Base-by-base conservation (phyloP, 92 coral and sea anemone species). In the Metridium senile region DNA sequence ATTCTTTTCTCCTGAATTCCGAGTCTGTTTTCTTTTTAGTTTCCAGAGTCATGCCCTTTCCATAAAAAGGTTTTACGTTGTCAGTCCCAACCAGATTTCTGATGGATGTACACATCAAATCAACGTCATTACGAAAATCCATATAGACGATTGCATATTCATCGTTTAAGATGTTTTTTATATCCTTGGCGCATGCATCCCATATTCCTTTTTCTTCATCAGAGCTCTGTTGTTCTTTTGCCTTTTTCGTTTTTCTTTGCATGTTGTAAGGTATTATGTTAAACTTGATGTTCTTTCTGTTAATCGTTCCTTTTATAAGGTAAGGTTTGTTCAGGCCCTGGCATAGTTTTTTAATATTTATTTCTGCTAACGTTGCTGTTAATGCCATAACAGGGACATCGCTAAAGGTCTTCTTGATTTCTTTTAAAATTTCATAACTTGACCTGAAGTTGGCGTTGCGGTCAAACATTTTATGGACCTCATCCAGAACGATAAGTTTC, bases 391-490 rank as follows among this genome's bases (percentile, higher is more conserved):
- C 52, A 30, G 86, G 86, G 0, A 75, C 35, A 21, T 62, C 34
- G 21, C 62, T 9, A 22, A 86, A 86, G 22, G 54, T 26, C 0
- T 75, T 51, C 32, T 86, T 75, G 18, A 81, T n/a, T 16, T 53
- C 61, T 30, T 64, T 56, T 31, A 86, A 72, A 45, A 19, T 30
- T 1, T 86, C 86, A 59, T 86, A 82, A 26, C 84, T 49, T 11
- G 81, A 53, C 34, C 87, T 74, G 53, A 87, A 87, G 33, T 82
- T 62, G 2, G 77, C 25, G 27, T 59, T 82, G 23, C 91, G 11
- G 51, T 82, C 84, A 74, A 87, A 82, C 84, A 82, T 87, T 35
- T 87, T 87, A 46, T 85, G 89, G 6, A 85, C 89, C 34, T 85
- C 77, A 46, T 85, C 89, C 65, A 85, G 23, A 0, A 72, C 87